Conservation (phyloP, 2,888 invertebrate species). For the Apotomis capreana region DNA sequence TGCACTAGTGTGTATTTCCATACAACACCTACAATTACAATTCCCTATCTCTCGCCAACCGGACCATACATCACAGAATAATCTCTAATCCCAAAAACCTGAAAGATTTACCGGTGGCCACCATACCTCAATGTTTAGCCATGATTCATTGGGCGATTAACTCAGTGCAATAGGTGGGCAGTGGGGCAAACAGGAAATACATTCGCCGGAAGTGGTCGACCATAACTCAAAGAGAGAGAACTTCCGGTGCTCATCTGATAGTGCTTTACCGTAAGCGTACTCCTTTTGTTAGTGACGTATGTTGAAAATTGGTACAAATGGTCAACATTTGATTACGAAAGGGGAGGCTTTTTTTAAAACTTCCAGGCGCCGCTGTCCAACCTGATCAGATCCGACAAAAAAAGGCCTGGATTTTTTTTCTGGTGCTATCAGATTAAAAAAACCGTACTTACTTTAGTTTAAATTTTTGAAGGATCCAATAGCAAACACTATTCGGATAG, state of each 20-base stretch:
- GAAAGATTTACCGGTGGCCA: slow-evolving; percentile 32
- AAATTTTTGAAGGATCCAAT: too few species aligned
- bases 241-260: slow-evolving; percentile 72
- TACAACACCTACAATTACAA: background rate
- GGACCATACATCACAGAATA: slow-evolving; percentile 27
- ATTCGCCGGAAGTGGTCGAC: slow-evolving; percentile 73
- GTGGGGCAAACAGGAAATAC: slow-evolving; percentile 70
- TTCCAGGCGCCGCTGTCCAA: too few species aligned
- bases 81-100: slow-evolving; percentile 38
- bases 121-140: slow-evolving; percentile 62
- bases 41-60: slow-evolving; percentile 11
- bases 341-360: too few species aligned
- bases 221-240: slow-evolving; percentile 74
- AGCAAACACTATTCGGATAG: too few species aligned
- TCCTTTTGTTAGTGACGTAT: slow-evolving; percentile 37
- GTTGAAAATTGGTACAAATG: background rate
- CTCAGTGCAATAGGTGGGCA: slow-evolving; percentile 60
- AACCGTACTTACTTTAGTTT: too few species aligned
- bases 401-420: too few species aligned
- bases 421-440: too few species aligned
- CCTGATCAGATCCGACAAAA: too few species aligned
- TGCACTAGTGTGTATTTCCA: background rate
- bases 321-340: background rate
- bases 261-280: slow-evolving; percentile 47
- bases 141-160: slow-evolving; percentile 77